Evolutionary conservation across 2,797 vertebrate species (phyloP), one percentile per base, ranked within the genome.

Genomic region (Epinephelus awoara): DNA sequence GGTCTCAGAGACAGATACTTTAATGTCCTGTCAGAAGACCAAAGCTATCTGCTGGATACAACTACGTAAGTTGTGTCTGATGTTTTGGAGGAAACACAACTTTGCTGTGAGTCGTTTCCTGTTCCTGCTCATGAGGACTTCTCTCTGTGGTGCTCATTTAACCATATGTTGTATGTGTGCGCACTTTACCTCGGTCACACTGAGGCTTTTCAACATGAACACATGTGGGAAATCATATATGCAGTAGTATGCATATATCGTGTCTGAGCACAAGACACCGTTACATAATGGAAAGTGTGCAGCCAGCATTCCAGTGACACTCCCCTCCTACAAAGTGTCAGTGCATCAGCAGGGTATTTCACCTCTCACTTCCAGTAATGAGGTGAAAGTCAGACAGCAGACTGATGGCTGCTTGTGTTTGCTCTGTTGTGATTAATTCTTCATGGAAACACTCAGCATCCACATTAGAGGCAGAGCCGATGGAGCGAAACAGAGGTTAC

Each of bases 341-440:
- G 29, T 74, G 82, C 84, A 85, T 91, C 85, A 79, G 63, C 84
- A 93, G 92, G 90, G 91, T 91, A 92, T 95, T 94, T 94, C 86
- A 89, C 83, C 80, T 74, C 72, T 52, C 64, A 49, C 79, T 95
- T 95, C 93, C 93, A 92, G 95, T 92, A 95, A 95, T 52, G 54
- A 71, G 69, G 34, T 85, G 62, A 75, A 69, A 70, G 56, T 85
- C 15, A 62, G 61, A 65, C 3, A 3, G 56, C 58, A 38, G 58
- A 21, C 18, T 56, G 58, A 5, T 21, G 38, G 29, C 56, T 69
- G 29, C 46, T 51, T 77, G 5, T 80, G 51, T 70, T 9, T 10
- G 27, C 11, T 13, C 55, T 46, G 54, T 79, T 66, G 6, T 61
- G 6, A 62, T 40, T 34, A 1, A 44, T 64, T 38, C 11, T 68